Evolutionary conservation across 2,797 vertebrate species (phyloP).

Genomic region (Thunnus albacares): DNA sequence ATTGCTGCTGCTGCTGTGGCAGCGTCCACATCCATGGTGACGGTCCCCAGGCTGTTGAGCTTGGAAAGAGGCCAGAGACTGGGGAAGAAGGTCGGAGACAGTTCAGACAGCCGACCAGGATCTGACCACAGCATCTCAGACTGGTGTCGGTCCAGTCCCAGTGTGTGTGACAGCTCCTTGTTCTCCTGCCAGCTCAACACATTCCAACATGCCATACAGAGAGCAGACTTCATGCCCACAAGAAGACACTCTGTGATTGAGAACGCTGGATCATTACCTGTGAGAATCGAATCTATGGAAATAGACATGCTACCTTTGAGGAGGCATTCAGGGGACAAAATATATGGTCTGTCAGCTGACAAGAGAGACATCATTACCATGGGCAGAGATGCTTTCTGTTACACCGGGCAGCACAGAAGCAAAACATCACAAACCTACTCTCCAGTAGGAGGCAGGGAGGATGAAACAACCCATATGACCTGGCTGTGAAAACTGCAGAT

Average conservation of each 20-base stretch:
- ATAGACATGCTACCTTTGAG: constrained; percentile 63
- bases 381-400: constrained; percentile 38
- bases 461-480: constrained; percentile 64
- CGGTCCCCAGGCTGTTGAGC: constrained; percentile 82
- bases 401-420: constrained; percentile 30
- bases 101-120: constrained; percentile 57
- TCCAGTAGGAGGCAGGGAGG: constrained; percentile 35
- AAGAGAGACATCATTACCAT: constrained; percentile 46
- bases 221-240: constrained; percentile 35
- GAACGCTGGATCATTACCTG: constrained; percentile 46
- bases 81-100: constrained; percentile 62
- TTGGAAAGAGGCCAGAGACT: constrained; percentile 72
- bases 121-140: constrained; percentile 79
- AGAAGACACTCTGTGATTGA: constrained; percentile 71
- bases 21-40: constrained; percentile 69
- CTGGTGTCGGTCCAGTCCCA: constrained; percentile 73
- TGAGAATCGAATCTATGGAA: constrained; percentile 51
- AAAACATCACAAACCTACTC: constrained; percentile 42
- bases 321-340: constrained; percentile 72
- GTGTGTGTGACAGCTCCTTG: constrained; percentile 60
- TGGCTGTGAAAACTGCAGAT: constrained; percentile 62
- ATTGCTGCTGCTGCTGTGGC: constrained; percentile 67
- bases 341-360: constrained; percentile 56
- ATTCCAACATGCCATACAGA: constrained; percentile 54
- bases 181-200: constrained; percentile 68